These are phyloP conservation scores for Bothrops jararaca DNA, from an alignment of 2,113 vertebrate species.

Conservation along the genomic window DNA sequence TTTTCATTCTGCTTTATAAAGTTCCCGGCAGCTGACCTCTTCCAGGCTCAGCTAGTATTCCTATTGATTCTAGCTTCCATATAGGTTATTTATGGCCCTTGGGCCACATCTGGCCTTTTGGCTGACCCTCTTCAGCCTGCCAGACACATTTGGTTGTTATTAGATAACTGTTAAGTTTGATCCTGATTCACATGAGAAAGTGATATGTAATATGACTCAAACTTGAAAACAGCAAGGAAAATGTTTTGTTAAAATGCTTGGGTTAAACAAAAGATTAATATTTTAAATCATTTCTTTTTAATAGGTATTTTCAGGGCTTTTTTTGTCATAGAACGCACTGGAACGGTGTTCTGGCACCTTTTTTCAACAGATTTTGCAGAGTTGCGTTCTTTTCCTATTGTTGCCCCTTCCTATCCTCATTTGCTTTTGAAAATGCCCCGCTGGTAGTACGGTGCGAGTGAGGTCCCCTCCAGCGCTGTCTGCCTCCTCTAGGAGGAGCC, in stretches of 20 bases:
- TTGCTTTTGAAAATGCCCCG: too few relatives aligned
- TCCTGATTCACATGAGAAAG: background rate
- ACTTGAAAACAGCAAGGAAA: background rate
- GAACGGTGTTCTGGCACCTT: too few relatives aligned
- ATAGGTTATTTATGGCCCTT: background rate
- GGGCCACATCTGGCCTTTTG: background rate
- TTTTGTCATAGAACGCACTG: too few relatives aligned
- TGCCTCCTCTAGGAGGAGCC: too few relatives aligned
- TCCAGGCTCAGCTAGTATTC: background rate
- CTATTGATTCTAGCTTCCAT: background rate
- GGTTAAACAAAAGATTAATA: background rate
- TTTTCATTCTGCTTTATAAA: background rate
- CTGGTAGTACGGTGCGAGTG: too few relatives aligned
- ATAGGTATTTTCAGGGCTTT: too few relatives aligned
- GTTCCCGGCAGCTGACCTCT: background rate
- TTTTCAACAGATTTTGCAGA: too few relatives aligned
- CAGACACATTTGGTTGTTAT: background rate
- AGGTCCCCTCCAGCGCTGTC: too few relatives aligned
- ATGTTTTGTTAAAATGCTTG: background rate
- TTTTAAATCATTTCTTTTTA: background rate
- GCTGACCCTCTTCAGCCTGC: background rate
- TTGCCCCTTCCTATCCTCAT: too few relatives aligned
- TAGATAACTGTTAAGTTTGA: background rate
- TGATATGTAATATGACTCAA: background rate
- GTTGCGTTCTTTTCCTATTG: too few relatives aligned